Evolutionary conservation across 2,888 invertebrate species (phyloP).

Genomic region (Sesamia inferens): DNA sequence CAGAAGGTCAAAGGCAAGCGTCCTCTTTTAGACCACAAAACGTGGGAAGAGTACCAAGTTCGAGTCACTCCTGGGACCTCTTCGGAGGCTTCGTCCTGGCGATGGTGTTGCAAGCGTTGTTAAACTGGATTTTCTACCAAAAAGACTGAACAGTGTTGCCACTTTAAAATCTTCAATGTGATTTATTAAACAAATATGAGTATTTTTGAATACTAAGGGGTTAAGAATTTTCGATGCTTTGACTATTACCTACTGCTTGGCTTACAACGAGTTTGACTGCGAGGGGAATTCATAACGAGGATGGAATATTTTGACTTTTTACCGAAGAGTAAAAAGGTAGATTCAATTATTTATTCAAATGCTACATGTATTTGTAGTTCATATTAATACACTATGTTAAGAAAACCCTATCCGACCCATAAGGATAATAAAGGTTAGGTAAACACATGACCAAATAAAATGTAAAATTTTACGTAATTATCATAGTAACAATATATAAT

Average conservation of each 20-base stretch:
- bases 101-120: conserved; percentile 80
- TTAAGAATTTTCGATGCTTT: conserved; percentile 46
- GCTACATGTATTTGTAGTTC: conserved; percentile 13
- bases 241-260: conserved; percentile 29
- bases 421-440: no score
- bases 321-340: conserved; percentile 17
- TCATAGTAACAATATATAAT: no score
- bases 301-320: not conserved
- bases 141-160: conserved; percentile 77
- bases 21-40: conserved; percentile 67
- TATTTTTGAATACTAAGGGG: conserved; percentile 52
- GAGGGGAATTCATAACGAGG: conserved; percentile 4
- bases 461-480: no score
- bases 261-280: conserved; percentile 17
- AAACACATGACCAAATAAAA: no score
- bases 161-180: conserved; percentile 56
- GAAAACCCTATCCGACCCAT: no score
- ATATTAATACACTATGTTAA: no score
- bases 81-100: conserved; percentile 83
- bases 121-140: conserved; percentile 83
- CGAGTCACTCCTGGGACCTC: conserved; percentile 81
- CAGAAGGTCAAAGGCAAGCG: conserved; percentile 68
- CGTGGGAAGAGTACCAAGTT: conserved; percentile 67
- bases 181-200: conserved; percentile 47
- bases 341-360: not conserved